A percentile compares a stretch with the other conserved stretches of the same genome.
Evolutionary conservation across 2,888 invertebrate species (phyloP).

Genomic region (Melipona bicolor): DNA sequence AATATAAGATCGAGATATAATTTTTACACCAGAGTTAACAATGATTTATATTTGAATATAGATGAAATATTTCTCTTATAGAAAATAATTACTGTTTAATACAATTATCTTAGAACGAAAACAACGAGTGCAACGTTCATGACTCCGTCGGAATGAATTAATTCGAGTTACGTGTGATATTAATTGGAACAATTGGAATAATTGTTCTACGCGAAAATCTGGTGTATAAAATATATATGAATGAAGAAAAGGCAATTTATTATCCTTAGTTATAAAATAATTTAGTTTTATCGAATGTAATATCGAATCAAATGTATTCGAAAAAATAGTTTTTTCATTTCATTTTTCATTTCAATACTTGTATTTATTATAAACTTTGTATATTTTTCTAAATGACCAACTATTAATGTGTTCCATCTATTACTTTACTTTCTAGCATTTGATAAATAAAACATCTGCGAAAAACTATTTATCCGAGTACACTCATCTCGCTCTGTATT

Average conservation of each 20-base stretch:
- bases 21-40: constrained; percentile 15
- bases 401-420: background rate
- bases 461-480: constrained; percentile 18
- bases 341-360: background rate
- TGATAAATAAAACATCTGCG: background rate
- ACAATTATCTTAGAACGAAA: constrained; percentile 10
- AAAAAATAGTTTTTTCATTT: background rate
- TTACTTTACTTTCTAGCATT: background rate
- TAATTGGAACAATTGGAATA: constrained; percentile 6
- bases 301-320: constrained; percentile 25
- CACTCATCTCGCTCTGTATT: constrained; percentile 8
- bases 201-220: background rate
- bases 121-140: constrained; percentile 1
- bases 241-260: constrained; percentile 5
- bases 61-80: constrained; percentile 6
- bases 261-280: background rate
- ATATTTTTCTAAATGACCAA: background rate
- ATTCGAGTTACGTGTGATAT: constrained; percentile 9
- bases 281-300: background rate
- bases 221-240: background rate
- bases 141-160: background rate
- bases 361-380: background rate
- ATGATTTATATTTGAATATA: constrained; percentile 39
- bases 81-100: background rate
- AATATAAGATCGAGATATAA: constrained; percentile 13